Evolutionary conservation across 2,888 invertebrate species (phyloP).

Genomic region (Drosophila yooni): DNA sequence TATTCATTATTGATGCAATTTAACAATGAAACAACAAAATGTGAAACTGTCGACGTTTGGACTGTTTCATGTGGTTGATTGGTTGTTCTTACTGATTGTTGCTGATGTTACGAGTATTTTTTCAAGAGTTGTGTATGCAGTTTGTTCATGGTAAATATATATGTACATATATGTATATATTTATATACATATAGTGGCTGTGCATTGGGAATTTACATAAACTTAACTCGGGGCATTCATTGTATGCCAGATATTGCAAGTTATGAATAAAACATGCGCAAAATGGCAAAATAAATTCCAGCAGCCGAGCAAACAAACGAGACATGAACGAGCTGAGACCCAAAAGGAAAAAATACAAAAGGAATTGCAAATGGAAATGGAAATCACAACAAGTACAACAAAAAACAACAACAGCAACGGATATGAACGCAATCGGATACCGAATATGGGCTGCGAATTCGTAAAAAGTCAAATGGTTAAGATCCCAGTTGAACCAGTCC

Average conservation of each 20-base stretch:
- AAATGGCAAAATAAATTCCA: constrained; percentile 66
- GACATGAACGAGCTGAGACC: constrained; percentile 41
- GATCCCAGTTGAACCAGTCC: constrained; percentile 29
- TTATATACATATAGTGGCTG: constrained; percentile 33
- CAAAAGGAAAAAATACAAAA: constrained; percentile 54
- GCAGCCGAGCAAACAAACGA: constrained; percentile 56
- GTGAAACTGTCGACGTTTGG: constrained; percentile 23
- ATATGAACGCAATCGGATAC: constrained; percentile 41
- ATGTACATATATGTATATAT: neutral
- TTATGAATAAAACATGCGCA: constrained; percentile 78
- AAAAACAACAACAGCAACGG: constrained; percentile 28
- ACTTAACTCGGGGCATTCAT: constrained; percentile 61
- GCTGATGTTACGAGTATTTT: constrained; percentile 15
- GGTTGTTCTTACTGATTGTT: constrained; percentile 53
- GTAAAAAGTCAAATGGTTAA: constrained; percentile 9
- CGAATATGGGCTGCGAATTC: constrained; percentile 58
- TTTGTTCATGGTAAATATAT: constrained; percentile 40
- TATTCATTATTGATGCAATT: constrained; percentile 45
- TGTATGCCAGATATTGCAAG: constrained; percentile 74
- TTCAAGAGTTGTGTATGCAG: constrained; percentile 44
- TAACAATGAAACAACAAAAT: constrained; percentile 32
- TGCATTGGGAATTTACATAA: constrained; percentile 61
- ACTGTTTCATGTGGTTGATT: constrained; percentile 46
- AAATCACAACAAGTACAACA: constrained; percentile 56
- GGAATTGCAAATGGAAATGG: constrained; percentile 73